Evolutionary conservation across 2,113 vertebrate genomes (phyloP).

Genomic region (Callipepla californica): DNA sequence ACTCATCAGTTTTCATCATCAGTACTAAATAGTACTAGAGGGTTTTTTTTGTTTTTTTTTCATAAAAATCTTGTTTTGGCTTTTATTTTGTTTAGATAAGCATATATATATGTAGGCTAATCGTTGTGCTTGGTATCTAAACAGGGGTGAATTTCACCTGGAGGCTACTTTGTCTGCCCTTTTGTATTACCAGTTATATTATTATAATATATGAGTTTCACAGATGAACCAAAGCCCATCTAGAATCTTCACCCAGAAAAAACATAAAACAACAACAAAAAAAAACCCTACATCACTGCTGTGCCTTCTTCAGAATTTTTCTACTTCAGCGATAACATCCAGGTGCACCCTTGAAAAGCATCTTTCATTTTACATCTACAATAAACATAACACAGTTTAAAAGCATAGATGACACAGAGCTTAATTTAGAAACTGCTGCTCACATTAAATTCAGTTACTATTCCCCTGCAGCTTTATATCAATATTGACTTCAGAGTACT

Average conservation of each 20-base stretch:
- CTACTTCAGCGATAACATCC: neutral
- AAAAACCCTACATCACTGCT: neutral
- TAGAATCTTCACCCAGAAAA: neutral
- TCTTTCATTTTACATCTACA: constrained; percentile 31
- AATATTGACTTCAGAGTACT: constrained; percentile 46
- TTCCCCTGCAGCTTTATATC: constrained; percentile 40
- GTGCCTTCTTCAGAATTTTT: neutral
- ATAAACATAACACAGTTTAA: constrained; percentile 34
- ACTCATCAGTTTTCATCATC: neutral
- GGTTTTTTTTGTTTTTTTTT: neutral
- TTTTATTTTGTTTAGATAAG: neutral
- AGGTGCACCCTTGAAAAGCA: constrained; percentile 31
- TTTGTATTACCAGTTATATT: constrained; percentile 10
- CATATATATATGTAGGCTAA: neutral
- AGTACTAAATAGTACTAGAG: neutral
- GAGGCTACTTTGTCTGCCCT: neutral
- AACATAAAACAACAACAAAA: no score
- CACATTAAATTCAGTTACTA: constrained; percentile 44
- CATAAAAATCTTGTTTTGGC: neutral
- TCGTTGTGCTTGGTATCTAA: neutral
- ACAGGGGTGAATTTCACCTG: neutral
- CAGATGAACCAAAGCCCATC: neutral
- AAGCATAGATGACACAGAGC: neutral
- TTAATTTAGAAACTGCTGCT: constrained; percentile 39
- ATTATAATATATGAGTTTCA: neutral